These are phyloP conservation scores for Karalla daura DNA, from an alignment of 2,797 vertebrate species.

Conservation along the genomic window DNA sequence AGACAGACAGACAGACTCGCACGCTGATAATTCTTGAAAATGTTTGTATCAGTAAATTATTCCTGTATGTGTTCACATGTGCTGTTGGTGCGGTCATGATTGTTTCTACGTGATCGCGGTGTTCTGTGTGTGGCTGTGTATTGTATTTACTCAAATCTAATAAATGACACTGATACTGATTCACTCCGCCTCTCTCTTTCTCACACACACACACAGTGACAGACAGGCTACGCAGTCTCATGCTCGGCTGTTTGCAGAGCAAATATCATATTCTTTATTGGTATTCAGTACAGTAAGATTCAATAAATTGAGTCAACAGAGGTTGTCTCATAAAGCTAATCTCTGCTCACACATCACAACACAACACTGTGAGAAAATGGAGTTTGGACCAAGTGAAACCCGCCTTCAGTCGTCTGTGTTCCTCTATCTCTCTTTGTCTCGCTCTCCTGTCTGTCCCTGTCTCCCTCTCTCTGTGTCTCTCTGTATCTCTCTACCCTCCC, in stretches of 20 bases:
- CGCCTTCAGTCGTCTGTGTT: slow-evolving; percentile 32
- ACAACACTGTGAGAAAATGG: slow-evolving; percentile 23
- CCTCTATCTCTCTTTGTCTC: slow-evolving; percentile 38
- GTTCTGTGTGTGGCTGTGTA: background rate
- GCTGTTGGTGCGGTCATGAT: slow-evolving; percentile 8
- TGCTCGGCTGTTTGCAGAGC: slow-evolving; percentile 33
- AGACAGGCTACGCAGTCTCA: background rate
- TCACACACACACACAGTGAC: background rate
- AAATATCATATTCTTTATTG: slow-evolving; percentile 60
- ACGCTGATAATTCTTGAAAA: slow-evolving; percentile 18
- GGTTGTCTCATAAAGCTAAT: slow-evolving; percentile 65
- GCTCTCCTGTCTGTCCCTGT: slow-evolving; percentile 13
- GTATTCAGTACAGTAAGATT: slow-evolving; percentile 54
- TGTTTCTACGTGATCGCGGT: slow-evolving; percentile 18
- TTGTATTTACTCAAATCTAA: slow-evolving; percentile 15
- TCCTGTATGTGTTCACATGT: slow-evolving; percentile 10
- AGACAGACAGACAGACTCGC: background rate
- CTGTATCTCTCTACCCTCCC: slow-evolving; percentile 40
- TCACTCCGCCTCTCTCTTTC: slow-evolving; percentile 10
- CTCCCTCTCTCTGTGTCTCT: slow-evolving; percentile 10
- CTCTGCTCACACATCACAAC: slow-evolving; percentile 59
- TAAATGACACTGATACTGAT: slow-evolving; percentile 24
- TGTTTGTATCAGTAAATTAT: background rate
- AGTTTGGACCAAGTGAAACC: slow-evolving; percentile 44
- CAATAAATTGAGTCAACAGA: slow-evolving; percentile 61